Percentiles rank a stretch among this genome's conserved stretches.
Evolutionary conservation across 2,888 invertebrate species (phyloP).

Genomic region (Monoplex corrugatus): DNA sequence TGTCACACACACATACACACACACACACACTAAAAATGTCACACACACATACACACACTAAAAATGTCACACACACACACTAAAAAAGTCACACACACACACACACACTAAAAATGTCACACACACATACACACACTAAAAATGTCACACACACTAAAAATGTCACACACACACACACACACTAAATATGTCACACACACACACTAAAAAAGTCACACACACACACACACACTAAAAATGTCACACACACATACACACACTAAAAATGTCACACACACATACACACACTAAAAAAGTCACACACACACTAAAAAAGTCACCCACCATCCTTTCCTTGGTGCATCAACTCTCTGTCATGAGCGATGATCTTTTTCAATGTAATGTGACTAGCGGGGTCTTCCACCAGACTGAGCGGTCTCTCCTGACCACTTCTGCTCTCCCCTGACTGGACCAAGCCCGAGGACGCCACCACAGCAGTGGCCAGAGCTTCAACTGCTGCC

Average conservation of each 20-base stretch:
- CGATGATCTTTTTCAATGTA: slow-evolving; percentile 77
- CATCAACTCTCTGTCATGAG: slow-evolving; percentile 74
- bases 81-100: too few species aligned
- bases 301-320: too few species aligned
- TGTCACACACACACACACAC: not conserved
- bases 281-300: not conserved
- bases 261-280: not conserved
- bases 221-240: too few species aligned
- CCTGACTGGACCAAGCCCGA: slow-evolving; percentile 73
- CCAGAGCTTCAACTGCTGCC: slow-evolving; percentile 76
- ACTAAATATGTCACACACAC: too few species aligned
- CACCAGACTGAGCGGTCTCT: slow-evolving; percentile 56
- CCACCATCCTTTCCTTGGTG: slow-evolving; percentile 72
- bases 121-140: too few species aligned
- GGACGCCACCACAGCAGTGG: slow-evolving; percentile 68
- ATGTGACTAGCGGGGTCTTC: slow-evolving; percentile 80
- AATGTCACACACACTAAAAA: not conserved
- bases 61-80: too few species aligned
- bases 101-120: too few species aligned
- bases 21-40: too few species aligned
- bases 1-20: too few species aligned
- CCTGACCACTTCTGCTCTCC: slow-evolving; percentile 53
- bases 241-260: not conserved
- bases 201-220: not conserved
- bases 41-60: too few species aligned